Evolutionary conservation across 2,888 invertebrate genomes (phyloP).

Genomic region (Leptinotarsa juncta): DNA sequence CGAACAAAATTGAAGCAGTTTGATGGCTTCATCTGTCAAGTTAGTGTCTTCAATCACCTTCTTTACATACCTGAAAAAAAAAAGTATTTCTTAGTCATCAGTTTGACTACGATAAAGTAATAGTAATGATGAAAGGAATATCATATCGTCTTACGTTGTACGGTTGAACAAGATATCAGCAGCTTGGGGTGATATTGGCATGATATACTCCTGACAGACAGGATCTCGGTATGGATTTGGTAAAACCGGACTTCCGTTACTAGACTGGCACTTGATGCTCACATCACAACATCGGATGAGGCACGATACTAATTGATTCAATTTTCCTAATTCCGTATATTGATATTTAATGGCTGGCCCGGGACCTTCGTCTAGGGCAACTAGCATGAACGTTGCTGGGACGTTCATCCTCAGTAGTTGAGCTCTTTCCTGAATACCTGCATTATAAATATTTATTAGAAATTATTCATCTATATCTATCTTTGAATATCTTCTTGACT

Average conservation of each 20-base stretch:
- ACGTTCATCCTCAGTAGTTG: conserved; percentile 83
- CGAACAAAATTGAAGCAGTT: conserved; percentile 91
- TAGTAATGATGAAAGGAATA: background rate
- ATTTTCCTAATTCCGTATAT: conserved; percentile 92
- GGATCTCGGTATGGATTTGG: conserved; percentile 82
- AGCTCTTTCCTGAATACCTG: conserved; percentile 73
- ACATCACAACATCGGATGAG: conserved; percentile 94
- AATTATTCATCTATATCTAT: background rate
- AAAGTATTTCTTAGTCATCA: background rate
- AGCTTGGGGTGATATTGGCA: conserved; percentile 79
- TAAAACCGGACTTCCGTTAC: conserved; percentile 70
- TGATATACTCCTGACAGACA: conserved; percentile 70
- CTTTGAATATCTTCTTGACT: too few relatives aligned
- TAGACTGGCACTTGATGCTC: conserved; percentile 67
- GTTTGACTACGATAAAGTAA: background rate
- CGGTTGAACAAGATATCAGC: conserved; percentile 86
- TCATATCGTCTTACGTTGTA: conserved; percentile 71
- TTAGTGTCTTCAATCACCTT: conserved; percentile 95
- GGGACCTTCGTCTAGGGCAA: conserved; percentile 93
- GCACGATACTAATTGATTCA: conserved; percentile 92
- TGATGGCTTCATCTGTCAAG: conserved; percentile 90
- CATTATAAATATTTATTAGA: background rate
- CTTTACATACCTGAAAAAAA: conserved; percentile 81
- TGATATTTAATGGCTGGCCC: conserved; percentile 95
- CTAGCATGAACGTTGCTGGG: conserved; percentile 88